Base-by-base conservation (phyloP, 2,888 invertebrate genomes). In the Caenorhabditis sinica region DNA sequence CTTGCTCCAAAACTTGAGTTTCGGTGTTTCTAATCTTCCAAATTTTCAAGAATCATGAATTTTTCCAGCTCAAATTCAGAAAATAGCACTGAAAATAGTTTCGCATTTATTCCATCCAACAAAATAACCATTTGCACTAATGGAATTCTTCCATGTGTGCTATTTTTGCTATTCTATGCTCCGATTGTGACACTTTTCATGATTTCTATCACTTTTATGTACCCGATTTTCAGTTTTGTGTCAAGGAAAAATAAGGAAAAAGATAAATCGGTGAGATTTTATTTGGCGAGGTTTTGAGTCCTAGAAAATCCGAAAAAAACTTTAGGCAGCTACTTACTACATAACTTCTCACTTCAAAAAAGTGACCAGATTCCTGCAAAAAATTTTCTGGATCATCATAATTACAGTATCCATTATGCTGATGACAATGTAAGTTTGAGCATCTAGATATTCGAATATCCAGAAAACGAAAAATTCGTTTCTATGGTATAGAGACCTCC, bases 121-220 rank as follows among this genome's bases (percentile, higher is more conserved):
- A 23, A 23, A 13, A 28, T 25, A 5, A 4, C 3, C 8, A 25
- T 56, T 15, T 56, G 56, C 28, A 15, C 25, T 5, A 56, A 11
- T 11, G 11, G 9, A n/a, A 53, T 53, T 4, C 28, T 56, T 28
- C 13, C 56, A 15, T 56, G 56, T 56, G 28, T 9, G 3, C 6
- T 60, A 17, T 60, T 60, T 30, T 1, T 60, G 28, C 11, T 60
- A 30, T 60, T 45, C n/a, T n/a, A 25, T 56, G 58, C 58, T 60
- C 58, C 58, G 8, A 33, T 60, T 3, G 15, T 60, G 8, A 60
- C n/a, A 2, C 13, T 60, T n/a, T 60, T 60, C 33, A 5, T 60
- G 28, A 30, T 60, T 60, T 60, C 58, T 1, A 33, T n/a, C 13
- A 60, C 58, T 6, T 60, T 28, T 33, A 28, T 60, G 28, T 60